Conservation (phyloP, 2,797 vertebrate species). For the Poeciliopsis infans region DNA sequence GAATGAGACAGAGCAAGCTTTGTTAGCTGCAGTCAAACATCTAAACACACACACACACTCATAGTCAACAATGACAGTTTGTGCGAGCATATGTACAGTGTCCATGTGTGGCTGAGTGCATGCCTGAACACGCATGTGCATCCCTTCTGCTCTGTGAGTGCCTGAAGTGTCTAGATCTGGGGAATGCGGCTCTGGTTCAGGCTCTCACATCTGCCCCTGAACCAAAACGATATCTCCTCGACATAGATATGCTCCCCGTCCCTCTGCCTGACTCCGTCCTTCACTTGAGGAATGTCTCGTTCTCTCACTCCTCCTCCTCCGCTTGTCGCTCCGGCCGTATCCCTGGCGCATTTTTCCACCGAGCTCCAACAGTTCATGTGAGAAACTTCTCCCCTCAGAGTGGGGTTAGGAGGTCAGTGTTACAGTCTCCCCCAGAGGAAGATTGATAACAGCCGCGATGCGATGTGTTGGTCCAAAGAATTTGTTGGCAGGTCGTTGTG, state of each 20-base stretch:
- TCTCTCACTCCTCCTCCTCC: slow-evolving; percentile 35
- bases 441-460: slow-evolving; percentile 16
- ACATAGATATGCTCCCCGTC: slow-evolving; percentile 60
- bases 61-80: slow-evolving; percentile 42
- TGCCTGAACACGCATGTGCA: slow-evolving; percentile 39
- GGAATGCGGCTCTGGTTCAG: slow-evolving; percentile 65
- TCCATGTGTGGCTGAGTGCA: slow-evolving; percentile 31
- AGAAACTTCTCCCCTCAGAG: slow-evolving; percentile 55
- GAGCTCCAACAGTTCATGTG: slow-evolving; percentile 51
- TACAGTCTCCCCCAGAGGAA: slow-evolving; percentile 23
- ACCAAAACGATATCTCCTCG: slow-evolving; percentile 75
- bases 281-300: slow-evolving; percentile 22
- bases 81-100: slow-evolving; percentile 29
- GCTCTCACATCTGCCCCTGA: slow-evolving; percentile 72
- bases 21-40: slow-evolving; percentile 49
- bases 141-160: slow-evolving; percentile 32
- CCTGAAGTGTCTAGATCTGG: slow-evolving; percentile 65
- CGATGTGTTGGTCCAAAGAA: not conserved
- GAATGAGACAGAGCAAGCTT: slow-evolving; percentile 60
- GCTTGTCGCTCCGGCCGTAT: slow-evolving; percentile 19
- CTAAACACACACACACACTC: slow-evolving; percentile 6
- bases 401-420: slow-evolving; percentile 41
- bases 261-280: slow-evolving; percentile 27
- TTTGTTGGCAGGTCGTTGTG: not conserved
- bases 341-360: slow-evolving; percentile 39